A percentile compares a stretch with the other conserved stretches of the same genome.
phyloP scores from a whole-genome alignment of 2,888 invertebrate species.

The Steromphala cineraria region DNA sequence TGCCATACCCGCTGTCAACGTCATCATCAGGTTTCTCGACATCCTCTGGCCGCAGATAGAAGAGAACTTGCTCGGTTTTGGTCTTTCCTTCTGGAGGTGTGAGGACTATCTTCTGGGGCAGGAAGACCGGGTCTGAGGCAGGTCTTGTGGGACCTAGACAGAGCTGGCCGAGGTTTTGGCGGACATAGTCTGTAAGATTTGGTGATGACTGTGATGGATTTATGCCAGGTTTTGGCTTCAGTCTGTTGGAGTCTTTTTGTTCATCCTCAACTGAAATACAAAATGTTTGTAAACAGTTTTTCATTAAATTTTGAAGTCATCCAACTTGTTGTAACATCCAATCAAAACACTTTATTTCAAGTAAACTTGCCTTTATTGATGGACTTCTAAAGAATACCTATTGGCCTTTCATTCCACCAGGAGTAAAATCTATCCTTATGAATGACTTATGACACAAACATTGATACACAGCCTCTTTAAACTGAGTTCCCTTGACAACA shows the following conservation, averaged over 20 bases:
- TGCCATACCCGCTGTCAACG: neutral
- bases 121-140: neutral
- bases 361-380: too few species aligned
- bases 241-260: neutral
- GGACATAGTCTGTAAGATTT: constrained; percentile 48
- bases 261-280: constrained; percentile 26
- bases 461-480: too few species aligned
- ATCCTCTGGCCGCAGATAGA: neutral
- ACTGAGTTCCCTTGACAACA: too few species aligned
- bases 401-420: too few species aligned
- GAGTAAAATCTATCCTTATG: too few species aligned
- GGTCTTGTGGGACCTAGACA: neutral
- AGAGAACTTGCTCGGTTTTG: neutral
- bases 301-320: too few species aligned
- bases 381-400: too few species aligned
- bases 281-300: neutral
- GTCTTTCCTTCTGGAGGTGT: neutral
- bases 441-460: too few species aligned
- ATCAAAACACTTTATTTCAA: too few species aligned
- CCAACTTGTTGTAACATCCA: too few species aligned
- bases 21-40: neutral
- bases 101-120: neutral
- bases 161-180: constrained; percentile 37
- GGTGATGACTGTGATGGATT: constrained; percentile 53
- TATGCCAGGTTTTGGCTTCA: neutral